phyloP scores from a whole-genome alignment of 2,888 invertebrate species.

The Sphecodes monilicornis region DNA sequence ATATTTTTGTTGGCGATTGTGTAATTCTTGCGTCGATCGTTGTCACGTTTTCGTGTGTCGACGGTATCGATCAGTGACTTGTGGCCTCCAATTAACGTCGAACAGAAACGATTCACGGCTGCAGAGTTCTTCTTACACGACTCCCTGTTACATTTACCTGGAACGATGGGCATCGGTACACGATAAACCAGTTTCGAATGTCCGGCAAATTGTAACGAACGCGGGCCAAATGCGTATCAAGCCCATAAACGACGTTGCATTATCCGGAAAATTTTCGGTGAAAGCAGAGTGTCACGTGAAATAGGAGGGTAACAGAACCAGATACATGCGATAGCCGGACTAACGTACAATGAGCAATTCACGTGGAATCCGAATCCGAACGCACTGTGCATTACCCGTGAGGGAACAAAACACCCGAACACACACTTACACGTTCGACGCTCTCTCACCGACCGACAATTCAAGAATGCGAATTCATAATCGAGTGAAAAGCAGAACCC shows the following conservation, averaged over 20 bases:
- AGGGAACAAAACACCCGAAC: constrained; percentile 62
- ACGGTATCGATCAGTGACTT: neutral
- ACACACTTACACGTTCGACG: constrained; percentile 5
- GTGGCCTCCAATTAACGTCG: neutral
- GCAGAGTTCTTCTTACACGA: constrained; percentile 1
- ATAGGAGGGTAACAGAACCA: constrained; percentile 33
- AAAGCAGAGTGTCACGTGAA: constrained; percentile 41
- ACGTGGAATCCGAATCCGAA: constrained; percentile 59
- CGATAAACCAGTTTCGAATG: constrained; percentile 35
- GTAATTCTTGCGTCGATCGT: neutral
- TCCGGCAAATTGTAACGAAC: constrained; percentile 42
- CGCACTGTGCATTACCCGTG: constrained; percentile 60
- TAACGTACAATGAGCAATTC: constrained; percentile 54
- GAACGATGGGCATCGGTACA: neutral
- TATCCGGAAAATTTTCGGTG: constrained; percentile 49
- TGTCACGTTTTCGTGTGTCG: neutral
- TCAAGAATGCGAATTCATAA: constrained; percentile 72
- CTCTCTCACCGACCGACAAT: constrained; percentile 37
- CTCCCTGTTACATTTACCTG: constrained; percentile 1
- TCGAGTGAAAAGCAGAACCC: constrained; percentile 68
- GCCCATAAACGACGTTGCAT: constrained; percentile 37
- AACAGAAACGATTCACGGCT: neutral
- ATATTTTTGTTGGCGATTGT: neutral
- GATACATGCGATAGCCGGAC: constrained; percentile 25
- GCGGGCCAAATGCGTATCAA: constrained; percentile 37